Base-by-base conservation (phyloP, 2,113 vertebrate genomes). In the Archilochus colubris region DNA sequence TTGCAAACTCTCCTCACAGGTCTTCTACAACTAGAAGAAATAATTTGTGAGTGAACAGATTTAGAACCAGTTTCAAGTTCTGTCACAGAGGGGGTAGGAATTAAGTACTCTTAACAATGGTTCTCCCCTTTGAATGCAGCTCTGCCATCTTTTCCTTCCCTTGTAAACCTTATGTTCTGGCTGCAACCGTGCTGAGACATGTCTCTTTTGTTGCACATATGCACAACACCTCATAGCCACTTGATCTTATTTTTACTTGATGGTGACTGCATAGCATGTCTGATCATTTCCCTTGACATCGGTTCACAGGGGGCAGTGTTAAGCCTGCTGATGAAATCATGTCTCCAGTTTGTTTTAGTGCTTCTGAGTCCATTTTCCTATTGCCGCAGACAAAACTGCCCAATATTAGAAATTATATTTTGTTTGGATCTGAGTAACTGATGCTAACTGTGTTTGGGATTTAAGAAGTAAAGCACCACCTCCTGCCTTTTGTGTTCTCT, bases 401-500 rank as follows among this genome's bases (percentile, higher is more conserved):
- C 69, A 58, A 18, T 5, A 30, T 73, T 15, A 88, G 6, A 73
- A 91, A 73, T 30, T 1, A 31, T 7, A 9, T 76, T 88, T 69
- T 73, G 10, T 54, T 81, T 69, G 27, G 18, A 40, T 19, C 20
- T 24, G 82, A 43, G 7, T 21, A 61, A 16, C 27, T 67, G 31
- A 21, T 0, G 3, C 4, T 30, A 27, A 9, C 12, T 44, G 2
- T 46, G 6, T 51, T 48, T 59, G 25, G 6, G 23, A 36, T 12
- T 51, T 8, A 58, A 38, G 57, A 84, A 48, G 6, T 3, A 92
- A 55, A 92, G 46, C 15, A 44, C 8, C 16, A 33, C 16, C 24
- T 25, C 3, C 1, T 2, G 74, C 12, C 3, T 59, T 63, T 48
- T 48, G 2, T 1, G 0, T 81, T 75, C 17, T 7, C 14, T 33